Evolutionary conservation across 30 jellyfish, hydroid and myxozoan species (phyloP).

Genomic region (Rhopilema esculentum): DNA sequence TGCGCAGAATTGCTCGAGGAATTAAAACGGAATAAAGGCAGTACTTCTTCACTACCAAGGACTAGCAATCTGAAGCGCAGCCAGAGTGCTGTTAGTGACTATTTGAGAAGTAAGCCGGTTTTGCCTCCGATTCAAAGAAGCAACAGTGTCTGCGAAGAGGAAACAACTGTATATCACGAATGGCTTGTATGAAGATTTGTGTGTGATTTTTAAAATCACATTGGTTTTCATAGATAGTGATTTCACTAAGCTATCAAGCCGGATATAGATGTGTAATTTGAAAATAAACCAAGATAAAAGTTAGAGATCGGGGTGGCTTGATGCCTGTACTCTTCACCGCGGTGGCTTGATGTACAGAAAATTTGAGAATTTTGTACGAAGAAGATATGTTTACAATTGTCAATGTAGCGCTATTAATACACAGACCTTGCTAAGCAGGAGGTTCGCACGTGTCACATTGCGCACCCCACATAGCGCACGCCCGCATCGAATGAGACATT

Average conservation of each 20-base stretch:
- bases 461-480: no score
- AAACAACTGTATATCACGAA: conserved; percentile 86
- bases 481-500: not conserved
- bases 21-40: conserved; percentile 71
- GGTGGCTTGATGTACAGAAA: not conserved
- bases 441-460: not conserved
- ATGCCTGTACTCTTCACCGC: not conserved
- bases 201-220: not conserved
- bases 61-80: conserved; percentile 68
- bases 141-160: conserved; percentile 84
- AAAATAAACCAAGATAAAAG: no score
- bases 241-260: not conserved
- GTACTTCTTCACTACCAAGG: conserved; percentile 59
- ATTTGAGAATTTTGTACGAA: no score
- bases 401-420: not conserved
- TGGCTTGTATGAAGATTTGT: conserved; percentile 86
- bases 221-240: not conserved
- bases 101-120: conserved; percentile 62
- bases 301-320: no score
- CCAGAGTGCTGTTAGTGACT: conserved; percentile 79
- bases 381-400: not conserved
- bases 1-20: conserved; percentile 93
- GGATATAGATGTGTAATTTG: no score
- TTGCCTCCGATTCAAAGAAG: conserved; percentile 76
- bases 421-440: not conserved